Base-by-base conservation (phyloP, 1,140 invertebrate species). In the Brachionus calyciflorus region DNA sequence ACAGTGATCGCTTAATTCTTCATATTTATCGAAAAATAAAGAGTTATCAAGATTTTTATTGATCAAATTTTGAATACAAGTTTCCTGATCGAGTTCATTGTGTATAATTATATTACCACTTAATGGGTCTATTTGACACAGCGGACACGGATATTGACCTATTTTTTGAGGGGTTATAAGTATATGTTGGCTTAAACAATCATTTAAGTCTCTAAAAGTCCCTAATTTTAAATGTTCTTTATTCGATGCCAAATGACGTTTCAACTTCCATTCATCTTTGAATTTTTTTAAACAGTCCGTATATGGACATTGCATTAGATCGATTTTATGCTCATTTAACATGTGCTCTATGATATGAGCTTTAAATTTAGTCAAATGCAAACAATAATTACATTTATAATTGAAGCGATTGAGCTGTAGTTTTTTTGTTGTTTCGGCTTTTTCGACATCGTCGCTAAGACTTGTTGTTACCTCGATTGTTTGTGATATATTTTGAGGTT, bases 261-360 rank as follows among this genome's bases (percentile, higher is more conserved):
- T 65, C 10, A 65, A 37, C 14, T 65, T 65, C 60, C 60, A 65
- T 65, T 65, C 60, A 24, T 65, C 60, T 65, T 65, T 65, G 60
- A 65, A 65, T 46, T 44, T 65, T 65, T 65, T 65, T 21, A 44
- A 26, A 65, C 60, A 65, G n/a, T 44, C 40, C 40, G 37, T 19
- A 14, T 65, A 65, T 1, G 60, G 60, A 65, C 60, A 65, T 41
- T 65, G 60, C 60, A 65, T 65, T 1, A 65, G 19, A 41, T 65
- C 40, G 3, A 65, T 65, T 26, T 65, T 65, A 28, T 65, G 60
- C 19, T 65, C 60, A 19, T n/a, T 41, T 21, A 44, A 21, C 60
- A 65, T 65, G 24, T 65, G 60, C 21, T 65, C 60, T 37, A 65
- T 65, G 3, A 65, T 65, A 24, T 65, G 60, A 12, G 60, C 60